Percentiles rank a stretch among this genome's conserved stretches.
phyloP scores from a whole-genome alignment of 1,140 invertebrate species.

The Zaprionus nigranus region DNA sequence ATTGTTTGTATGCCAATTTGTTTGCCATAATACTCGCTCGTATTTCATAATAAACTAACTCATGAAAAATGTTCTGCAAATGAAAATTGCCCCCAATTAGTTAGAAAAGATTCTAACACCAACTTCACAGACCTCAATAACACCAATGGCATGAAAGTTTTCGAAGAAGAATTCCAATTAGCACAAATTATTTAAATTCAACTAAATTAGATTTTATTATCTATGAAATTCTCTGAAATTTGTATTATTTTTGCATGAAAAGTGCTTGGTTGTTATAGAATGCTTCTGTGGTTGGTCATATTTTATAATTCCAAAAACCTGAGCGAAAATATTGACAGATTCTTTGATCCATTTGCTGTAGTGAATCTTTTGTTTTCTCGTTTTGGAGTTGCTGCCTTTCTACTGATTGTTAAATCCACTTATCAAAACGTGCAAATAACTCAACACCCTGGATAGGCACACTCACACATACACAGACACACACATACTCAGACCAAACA shows the following conservation, averaged over 20 bases:
- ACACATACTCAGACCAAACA: slow-evolving; percentile 11
- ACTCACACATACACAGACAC: slow-evolving; percentile 14
- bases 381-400: slow-evolving; percentile 16
- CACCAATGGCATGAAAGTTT: background rate
- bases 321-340: background rate
- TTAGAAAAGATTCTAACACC: background rate
- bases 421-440: slow-evolving; percentile 82
- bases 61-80: background rate
- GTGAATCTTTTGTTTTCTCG: slow-evolving; percentile 16
- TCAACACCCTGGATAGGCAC: slow-evolving; percentile 60
- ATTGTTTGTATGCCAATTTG: slow-evolving; percentile 42
- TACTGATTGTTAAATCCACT: slow-evolving; percentile 73
- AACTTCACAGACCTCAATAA: background rate
- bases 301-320: too few species aligned
- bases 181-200: too few species aligned
- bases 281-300: too few species aligned
- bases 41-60: slow-evolving; percentile 29
- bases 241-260: too few species aligned
- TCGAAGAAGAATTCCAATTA: too few species aligned
- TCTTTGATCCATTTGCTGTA: slow-evolving; percentile 19
- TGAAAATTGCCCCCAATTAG: background rate
- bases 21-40: slow-evolving; percentile 28
- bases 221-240: too few species aligned
- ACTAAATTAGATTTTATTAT: too few species aligned
- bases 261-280: too few species aligned